Conservation (phyloP, 2,888 invertebrate genomes). For the Syrista parreyssii region DNA sequence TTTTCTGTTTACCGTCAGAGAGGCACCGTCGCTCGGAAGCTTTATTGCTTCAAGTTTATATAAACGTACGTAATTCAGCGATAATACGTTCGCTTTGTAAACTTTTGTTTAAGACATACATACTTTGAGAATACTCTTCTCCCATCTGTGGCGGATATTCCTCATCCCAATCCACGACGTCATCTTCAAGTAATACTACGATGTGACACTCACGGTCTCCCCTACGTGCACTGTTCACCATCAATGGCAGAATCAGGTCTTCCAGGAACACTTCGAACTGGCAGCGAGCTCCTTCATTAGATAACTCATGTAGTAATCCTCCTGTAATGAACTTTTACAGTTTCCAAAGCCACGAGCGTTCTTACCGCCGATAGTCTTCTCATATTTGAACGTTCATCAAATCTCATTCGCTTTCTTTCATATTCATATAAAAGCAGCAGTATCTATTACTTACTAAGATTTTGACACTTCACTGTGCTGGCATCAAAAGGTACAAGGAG, state of each 20-base stretch:
- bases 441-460: conserved; percentile 79
- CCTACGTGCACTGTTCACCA: conserved; percentile 93
- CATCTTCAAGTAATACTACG: conserved; percentile 95
- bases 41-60: too few relatives aligned
- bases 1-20: too few relatives aligned
- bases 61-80: too few relatives aligned
- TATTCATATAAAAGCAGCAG: too few relatives aligned
- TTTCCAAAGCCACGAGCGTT: conserved; percentile 1
- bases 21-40: too few relatives aligned
- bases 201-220: conserved; percentile 99
- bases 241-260: conserved; percentile 92
- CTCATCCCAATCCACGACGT: conserved; percentile 97
- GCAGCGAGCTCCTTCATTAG: conserved; percentile 98
- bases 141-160: conserved; percentile 99
- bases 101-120: conserved; percentile 40
- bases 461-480: conserved; percentile 94
- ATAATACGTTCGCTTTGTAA: too few relatives aligned
- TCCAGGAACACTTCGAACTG: conserved; percentile 98
- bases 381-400: too few relatives aligned
- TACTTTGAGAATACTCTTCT: conserved; percentile 97
- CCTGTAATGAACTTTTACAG: conserved; percentile 67
- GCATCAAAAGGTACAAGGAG: conserved; percentile 98
- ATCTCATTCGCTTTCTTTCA: too few relatives aligned
- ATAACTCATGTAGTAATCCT: conserved; percentile 95
- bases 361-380: too few relatives aligned